These are phyloP conservation scores for Chrysemys picta DNA, from an alignment of 2,113 vertebrate genomes.

Conservation along the genomic window DNA sequence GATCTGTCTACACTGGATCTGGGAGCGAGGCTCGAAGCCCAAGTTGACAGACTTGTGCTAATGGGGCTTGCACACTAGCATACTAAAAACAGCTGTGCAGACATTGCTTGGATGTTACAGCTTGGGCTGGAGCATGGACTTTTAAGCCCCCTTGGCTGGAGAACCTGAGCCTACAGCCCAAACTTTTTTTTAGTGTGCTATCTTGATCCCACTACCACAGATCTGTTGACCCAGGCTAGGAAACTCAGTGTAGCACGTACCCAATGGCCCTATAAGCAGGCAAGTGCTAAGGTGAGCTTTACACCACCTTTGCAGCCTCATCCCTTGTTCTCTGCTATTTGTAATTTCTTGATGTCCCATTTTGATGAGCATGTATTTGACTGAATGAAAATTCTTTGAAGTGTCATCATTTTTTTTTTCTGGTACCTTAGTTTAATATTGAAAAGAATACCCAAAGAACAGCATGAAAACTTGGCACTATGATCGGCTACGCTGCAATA, in stretches of 20 bases:
- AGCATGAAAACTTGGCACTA: neutral
- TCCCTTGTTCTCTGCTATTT: neutral
- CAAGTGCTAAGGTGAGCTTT: neutral
- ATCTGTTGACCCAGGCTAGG: neutral
- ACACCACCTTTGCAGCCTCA: neutral
- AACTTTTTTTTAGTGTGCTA: neutral
- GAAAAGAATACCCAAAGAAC: neutral
- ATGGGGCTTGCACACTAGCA: no score
- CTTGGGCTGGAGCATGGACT: no score
- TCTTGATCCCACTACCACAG: neutral
- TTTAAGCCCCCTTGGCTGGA: no score
- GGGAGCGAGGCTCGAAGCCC: neutral
- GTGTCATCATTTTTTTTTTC: neutral
- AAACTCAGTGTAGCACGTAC: neutral
- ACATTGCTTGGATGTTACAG: no score
- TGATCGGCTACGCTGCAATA: neutral
- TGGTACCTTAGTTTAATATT: neutral
- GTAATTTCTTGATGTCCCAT: neutral
- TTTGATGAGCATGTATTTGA: neutral
- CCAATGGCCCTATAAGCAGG: neutral
- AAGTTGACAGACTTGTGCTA: neutral
- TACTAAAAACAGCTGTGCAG: no score
- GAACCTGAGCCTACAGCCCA: neutral
- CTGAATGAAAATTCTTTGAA: neutral
- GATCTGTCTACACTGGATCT: neutral